Evolutionary conservation across 2,113 vertebrate species (phyloP).

Genomic region (Amphilophus citrinellus): DNA sequence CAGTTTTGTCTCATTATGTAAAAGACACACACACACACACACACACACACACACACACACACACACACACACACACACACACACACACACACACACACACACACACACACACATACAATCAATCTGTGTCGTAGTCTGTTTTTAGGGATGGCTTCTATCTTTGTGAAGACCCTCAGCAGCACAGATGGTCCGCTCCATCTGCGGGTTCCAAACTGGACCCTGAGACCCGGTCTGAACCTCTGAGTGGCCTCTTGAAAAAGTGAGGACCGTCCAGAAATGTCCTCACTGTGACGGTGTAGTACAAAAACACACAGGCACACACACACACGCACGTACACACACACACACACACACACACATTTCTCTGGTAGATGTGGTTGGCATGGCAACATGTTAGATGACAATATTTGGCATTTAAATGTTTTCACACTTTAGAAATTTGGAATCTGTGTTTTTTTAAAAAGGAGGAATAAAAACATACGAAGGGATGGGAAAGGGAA

Average conservation of each 20-base stretch:
- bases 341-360: conserved; percentile 1
- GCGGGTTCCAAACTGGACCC: background rate
- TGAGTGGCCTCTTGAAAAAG: background rate
- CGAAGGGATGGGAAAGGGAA: background rate
- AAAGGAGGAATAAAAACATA: background rate
- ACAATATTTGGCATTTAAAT: conserved; percentile 37
- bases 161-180: background rate
- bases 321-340: background rate
- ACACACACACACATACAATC: background rate
- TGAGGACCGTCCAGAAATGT: background rate
- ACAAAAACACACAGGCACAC: background rate
- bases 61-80: background rate
- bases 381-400: conserved; percentile 49
- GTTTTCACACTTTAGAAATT: conserved; percentile 34
- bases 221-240: background rate
- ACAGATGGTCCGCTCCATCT: background rate
- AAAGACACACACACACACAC: background rate
- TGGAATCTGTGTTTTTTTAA: conserved; percentile 9
- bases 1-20: too few species aligned
- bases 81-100: background rate
- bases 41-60: conserved; percentile 1
- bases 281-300: background rate
- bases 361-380: conserved; percentile 49
- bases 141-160: background rate
- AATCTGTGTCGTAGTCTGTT: too few species aligned